phyloP scores from a whole-genome alignment of 2,797 vertebrate genomes.

The Gallinago stenura region DNA sequence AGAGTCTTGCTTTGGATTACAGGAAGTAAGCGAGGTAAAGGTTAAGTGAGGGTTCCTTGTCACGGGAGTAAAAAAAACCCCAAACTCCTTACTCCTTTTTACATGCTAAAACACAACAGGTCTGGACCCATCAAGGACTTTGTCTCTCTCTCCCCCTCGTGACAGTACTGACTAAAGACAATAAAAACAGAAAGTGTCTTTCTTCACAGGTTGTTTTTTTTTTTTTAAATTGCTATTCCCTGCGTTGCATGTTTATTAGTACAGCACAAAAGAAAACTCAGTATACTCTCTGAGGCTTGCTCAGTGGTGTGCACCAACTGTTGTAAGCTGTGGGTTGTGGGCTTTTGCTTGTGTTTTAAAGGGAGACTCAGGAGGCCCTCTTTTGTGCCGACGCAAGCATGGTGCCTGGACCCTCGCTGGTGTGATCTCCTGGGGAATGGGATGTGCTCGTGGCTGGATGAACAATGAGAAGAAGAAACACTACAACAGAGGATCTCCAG shows the following conservation, averaged over 20 bases:
- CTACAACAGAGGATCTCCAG: constrained; percentile 83
- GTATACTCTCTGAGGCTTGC: background rate
- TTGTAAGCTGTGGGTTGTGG: background rate
- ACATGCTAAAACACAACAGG: background rate
- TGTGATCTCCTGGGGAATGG: constrained; percentile 91
- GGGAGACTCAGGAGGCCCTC: constrained; percentile 90
- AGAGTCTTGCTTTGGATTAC: background rate
- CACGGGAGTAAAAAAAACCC: background rate
- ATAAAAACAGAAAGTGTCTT: background rate
- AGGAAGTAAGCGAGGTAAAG: background rate
- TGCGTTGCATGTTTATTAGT: background rate
- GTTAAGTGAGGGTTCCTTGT: background rate
- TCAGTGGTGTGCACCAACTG: background rate
- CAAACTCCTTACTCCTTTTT: background rate
- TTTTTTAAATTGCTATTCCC: background rate
- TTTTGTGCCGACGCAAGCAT: constrained; percentile 82
- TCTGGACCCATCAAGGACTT: background rate
- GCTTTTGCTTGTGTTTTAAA: constrained; percentile 50
- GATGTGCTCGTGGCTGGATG: constrained; percentile 88
- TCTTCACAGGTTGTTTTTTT: background rate
- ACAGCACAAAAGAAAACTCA: background rate
- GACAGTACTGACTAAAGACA: background rate
- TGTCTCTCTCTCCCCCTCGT: background rate
- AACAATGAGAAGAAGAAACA: constrained; percentile 76
- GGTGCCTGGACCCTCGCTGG: constrained; percentile 84